These are phyloP conservation scores for Psephotus haematonotus DNA, from an alignment of 2,113 vertebrate species.

Conservation along the genomic window DNA sequence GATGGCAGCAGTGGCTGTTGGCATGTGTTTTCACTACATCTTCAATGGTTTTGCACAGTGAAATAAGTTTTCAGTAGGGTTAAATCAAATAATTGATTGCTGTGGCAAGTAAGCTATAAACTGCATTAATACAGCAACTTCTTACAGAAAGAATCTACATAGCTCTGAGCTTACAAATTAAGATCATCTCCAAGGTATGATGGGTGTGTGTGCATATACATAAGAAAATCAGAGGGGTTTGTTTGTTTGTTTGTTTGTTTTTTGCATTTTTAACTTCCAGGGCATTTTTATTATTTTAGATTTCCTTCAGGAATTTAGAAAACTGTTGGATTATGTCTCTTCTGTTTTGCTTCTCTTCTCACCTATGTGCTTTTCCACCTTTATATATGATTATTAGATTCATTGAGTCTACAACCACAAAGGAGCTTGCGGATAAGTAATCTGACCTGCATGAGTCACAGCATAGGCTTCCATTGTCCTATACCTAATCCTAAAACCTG, in stretches of 20 bases:
- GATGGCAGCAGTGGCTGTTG: not conserved
- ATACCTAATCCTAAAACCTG: not conserved
- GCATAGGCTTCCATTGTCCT: not conserved
- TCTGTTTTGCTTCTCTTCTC: not conserved
- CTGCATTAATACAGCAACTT: not conserved
- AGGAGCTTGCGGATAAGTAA: not conserved
- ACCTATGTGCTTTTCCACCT: not conserved
- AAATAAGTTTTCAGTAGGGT: not conserved
- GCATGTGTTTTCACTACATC: not conserved
- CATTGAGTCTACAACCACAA: not conserved
- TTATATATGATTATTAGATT: constrained; percentile 21
- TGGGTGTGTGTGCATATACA: not conserved
- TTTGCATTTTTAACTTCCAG: not conserved
- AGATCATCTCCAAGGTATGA: not conserved
- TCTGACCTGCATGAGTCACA: not conserved
- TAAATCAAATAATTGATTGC: not conserved
- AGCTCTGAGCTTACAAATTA: not conserved
- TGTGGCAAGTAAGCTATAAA: not conserved
- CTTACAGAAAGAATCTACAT: not conserved
- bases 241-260: too few species aligned
- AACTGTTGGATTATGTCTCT: not conserved
- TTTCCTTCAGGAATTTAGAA: not conserved
- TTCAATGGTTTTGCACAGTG: not conserved
- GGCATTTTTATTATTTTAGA: not conserved
- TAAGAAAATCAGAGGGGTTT: not conserved